Evolutionary conservation across 2,888 invertebrate species (phyloP).

Genomic region (Anoncus sp.): DNA sequence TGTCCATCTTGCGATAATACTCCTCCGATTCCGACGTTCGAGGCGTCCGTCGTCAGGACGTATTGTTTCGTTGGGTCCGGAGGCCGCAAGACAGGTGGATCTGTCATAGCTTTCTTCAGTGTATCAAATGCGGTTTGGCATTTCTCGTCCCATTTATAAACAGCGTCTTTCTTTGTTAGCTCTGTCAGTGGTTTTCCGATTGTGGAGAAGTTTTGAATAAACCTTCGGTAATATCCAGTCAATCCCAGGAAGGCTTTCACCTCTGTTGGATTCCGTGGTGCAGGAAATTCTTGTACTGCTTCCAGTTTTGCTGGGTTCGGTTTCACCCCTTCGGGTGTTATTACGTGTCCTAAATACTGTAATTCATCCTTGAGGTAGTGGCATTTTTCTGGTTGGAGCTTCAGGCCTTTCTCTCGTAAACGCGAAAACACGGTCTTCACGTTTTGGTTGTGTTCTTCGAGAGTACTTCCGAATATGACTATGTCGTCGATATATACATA

Average conservation of each 20-base stretch:
- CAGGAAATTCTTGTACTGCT: slow-evolving; percentile 61
- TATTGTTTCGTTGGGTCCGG: too few relatives aligned
- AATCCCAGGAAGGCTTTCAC: slow-evolving; percentile 66
- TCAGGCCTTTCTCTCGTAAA: slow-evolving; percentile 37
- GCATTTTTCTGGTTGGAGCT: slow-evolving; percentile 61
- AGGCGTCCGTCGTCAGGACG: not conserved
- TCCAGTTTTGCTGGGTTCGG: slow-evolving; percentile 65
- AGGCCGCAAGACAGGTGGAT: too few relatives aligned
- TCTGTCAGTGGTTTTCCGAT: slow-evolving; percentile 44
- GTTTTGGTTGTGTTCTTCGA: too few relatives aligned
- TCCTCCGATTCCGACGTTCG: too few relatives aligned
- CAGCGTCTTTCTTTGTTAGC: slow-evolving; percentile 22
- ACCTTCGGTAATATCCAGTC: slow-evolving; percentile 66
- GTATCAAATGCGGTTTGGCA: slow-evolving; percentile 23
- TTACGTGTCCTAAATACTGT: slow-evolving; percentile 62
- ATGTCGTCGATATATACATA: too few relatives aligned
- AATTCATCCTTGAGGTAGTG: too few relatives aligned
- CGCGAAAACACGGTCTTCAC: slow-evolving; percentile 35
- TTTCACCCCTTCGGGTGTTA: slow-evolving; percentile 61
- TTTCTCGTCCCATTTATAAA: slow-evolving; percentile 12
- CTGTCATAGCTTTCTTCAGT: too few relatives aligned
- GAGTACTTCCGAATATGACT: too few relatives aligned
- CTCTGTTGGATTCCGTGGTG: slow-evolving; percentile 62
- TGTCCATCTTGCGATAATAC: too few relatives aligned
- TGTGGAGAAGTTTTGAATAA: slow-evolving; percentile 62